Conservation (phyloP, 2,797 vertebrate genomes). For the Ara ararauna region DNA sequence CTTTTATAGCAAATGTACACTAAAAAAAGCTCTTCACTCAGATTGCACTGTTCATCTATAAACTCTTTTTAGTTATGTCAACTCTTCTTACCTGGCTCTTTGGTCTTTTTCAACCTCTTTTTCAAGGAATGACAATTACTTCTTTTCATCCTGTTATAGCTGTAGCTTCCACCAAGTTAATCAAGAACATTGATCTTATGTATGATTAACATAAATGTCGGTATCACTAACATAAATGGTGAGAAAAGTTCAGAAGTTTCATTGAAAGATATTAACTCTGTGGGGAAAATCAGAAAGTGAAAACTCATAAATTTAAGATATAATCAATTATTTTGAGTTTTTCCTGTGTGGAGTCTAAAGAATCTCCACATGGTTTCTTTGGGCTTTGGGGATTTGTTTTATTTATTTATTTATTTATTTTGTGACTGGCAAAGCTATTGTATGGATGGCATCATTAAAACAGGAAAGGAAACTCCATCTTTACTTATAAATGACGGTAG, state of each 20-base stretch:
- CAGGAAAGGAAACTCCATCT: background rate
- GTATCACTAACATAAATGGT: background rate
- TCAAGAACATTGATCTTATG: background rate
- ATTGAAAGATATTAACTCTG: background rate
- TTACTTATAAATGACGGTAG: background rate
- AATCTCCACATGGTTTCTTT: background rate
- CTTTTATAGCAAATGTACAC: background rate
- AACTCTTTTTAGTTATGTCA: background rate
- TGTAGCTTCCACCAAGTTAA: background rate
- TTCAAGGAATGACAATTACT: background rate
- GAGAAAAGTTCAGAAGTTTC: background rate
- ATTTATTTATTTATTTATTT: background rate
- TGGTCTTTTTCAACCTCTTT: background rate
- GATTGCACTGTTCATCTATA: background rate
- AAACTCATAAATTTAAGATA: background rate
- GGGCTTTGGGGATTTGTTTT: background rate
- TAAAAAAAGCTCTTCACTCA: background rate
- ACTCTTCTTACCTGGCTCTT: background rate
- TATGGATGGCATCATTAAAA: background rate
- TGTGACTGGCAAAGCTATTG: background rate
- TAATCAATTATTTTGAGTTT: background rate
- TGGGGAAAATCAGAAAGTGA: background rate
- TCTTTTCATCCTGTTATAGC: background rate
- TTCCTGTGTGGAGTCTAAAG: background rate
- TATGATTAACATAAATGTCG: background rate